phyloP scores from a whole-genome alignment of 2,113 vertebrate genomes.

The Callionymus lyra region DNA sequence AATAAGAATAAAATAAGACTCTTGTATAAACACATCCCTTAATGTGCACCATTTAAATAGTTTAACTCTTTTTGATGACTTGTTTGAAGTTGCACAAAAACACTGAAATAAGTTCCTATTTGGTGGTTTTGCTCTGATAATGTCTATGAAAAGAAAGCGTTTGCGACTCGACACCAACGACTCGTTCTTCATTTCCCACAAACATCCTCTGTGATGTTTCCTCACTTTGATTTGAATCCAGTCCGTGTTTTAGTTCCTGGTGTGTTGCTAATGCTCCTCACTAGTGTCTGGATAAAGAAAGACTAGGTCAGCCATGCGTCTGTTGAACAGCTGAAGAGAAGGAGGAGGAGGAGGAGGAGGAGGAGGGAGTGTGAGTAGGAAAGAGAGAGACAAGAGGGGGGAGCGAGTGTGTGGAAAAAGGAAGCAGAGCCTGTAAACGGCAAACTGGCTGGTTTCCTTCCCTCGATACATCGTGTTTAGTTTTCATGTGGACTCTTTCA shows the following conservation, averaged over 20 bases:
- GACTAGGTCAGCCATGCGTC: conserved; percentile 81
- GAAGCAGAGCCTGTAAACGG: conserved; percentile 69
- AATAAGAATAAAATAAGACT: too few species aligned
- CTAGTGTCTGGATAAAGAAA: conserved; percentile 74
- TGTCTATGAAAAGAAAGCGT: too few species aligned
- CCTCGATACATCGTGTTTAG: conserved; percentile 52
- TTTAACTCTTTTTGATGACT: too few species aligned
- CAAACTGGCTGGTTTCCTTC: conserved; percentile 64
- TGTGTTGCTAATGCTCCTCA: conserved; percentile 61
- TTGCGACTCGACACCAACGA: too few species aligned
- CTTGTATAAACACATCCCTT: too few species aligned
- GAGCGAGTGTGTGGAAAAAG: conserved; percentile 49
- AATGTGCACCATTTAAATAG: too few species aligned
- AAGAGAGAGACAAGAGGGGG: conserved; percentile 17
- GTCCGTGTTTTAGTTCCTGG: conserved; percentile 66
- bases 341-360: conserved; percentile 47
- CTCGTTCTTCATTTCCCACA: too few species aligned
- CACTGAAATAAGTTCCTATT: too few species aligned
- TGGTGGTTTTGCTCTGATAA: too few species aligned
- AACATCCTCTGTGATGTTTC: conserved; percentile 43
- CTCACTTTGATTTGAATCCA: conserved; percentile 60
- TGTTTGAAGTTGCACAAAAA: too few species aligned
- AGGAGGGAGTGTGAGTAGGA: conserved; percentile 36
- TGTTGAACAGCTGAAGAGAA: conserved; percentile 72
- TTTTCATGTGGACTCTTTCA: conserved; percentile 50